Evolutionary conservation across 2,888 invertebrate species (phyloP), one percentile per base, ranked within the genome.

Genomic region (Tridacna crocea): DNA sequence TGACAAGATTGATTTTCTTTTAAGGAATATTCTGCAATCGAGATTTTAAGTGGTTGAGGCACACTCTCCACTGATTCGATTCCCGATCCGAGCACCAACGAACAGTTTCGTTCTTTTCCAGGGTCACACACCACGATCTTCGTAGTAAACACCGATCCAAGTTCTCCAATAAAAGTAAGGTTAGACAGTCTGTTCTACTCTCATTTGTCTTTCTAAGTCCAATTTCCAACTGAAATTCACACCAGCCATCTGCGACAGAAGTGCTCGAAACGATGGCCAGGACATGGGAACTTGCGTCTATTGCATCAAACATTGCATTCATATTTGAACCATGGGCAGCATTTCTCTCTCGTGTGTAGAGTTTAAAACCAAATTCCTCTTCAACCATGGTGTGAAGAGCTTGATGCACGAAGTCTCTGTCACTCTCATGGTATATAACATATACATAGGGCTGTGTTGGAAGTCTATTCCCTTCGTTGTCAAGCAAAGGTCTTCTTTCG

Each of bases 371-470:
- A 48, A 65, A 13, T 47, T 66, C n/a, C 11, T 79, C 68, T 51
- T 79, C 79, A n/a, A 79, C 24, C 6, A 55, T 24, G 15, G 22
- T 22, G 2, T 27, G n/a, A 1, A 79, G 55, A 19, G 26, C 55
- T 10, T 66, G 12, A 17, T 74, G 79, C 6, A 79, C 68, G 51
- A 74, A 79, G 1, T n/a, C 17, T 4, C n/a, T 2, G 51, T 74
- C 79, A 15, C 36, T 66, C 10, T 79, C 74, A n/a, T 73, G 26
- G 61, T 79, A 79, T 27, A 79, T 79, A 0, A 79, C 74, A 27
- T 79, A 79, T 0, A n/a, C 22, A 47, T 68, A 68, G 3, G 68
- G 68, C n/a, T 68, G 12, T 12, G 11, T 27, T 6, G 6, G 63
- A 22, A 11, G 12, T 11, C 27, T 17, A n/a, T 12, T 15, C 51